phyloP scores from a whole-genome alignment of 30 jellyfish, hydroid and myxozoan genomes.

The Mastigias papua region DNA sequence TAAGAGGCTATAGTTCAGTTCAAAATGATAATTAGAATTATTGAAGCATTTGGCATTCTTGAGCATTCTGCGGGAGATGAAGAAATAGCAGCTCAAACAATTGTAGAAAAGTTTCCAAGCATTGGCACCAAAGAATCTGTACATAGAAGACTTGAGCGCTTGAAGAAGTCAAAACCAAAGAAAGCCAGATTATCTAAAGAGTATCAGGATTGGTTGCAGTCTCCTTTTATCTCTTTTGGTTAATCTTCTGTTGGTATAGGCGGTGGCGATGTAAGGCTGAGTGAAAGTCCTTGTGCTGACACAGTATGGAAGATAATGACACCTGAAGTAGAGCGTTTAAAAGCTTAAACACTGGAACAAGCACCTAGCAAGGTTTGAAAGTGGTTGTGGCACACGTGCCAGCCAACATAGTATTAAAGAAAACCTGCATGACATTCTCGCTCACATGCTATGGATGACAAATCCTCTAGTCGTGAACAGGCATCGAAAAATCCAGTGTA shows the following conservation, averaged over 20 bases:
- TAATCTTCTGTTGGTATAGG: background rate
- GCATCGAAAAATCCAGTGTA: no score
- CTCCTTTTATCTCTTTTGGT: background rate
- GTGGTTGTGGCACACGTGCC: no score
- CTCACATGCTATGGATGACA: no score
- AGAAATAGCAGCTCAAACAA: background rate
- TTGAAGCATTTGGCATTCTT: background rate
- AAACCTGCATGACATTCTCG: no score
- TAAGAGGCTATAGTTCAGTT: background rate
- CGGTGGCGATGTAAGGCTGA: background rate
- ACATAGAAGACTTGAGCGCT: background rate
- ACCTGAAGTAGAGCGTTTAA: background rate
- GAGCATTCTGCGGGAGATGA: background rate
- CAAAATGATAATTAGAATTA: no score
- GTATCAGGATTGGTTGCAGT: background rate
- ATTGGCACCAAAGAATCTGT: background rate
- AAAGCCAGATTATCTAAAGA: background rate
- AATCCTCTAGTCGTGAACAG: no score
- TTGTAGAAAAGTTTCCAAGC: background rate
- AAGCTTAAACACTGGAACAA: no score
- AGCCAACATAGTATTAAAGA: no score
- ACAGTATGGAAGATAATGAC: background rate
- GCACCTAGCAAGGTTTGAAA: no score
- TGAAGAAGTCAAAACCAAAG: background rate
- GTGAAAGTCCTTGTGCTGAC: background rate